phyloP scores from a whole-genome alignment of 2,888 invertebrate genomes.

The Neocrepidodera transversa region DNA sequence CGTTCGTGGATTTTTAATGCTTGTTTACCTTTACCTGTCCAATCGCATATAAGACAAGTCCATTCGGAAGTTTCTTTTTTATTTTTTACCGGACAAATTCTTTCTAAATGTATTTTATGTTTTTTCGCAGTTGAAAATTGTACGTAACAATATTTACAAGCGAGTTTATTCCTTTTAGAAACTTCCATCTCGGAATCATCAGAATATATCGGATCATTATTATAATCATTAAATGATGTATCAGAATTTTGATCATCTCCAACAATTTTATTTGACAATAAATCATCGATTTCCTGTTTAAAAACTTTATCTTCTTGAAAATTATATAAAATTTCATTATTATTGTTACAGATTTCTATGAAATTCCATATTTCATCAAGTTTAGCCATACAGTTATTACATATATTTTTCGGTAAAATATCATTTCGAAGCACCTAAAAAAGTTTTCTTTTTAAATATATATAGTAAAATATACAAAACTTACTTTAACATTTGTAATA shows the following conservation, averaged over 20 bases:
- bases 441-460: not conserved
- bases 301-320: slow-evolving; percentile 8
- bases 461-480: not conserved
- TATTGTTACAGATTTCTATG: slow-evolving; percentile 29
- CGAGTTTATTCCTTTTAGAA: slow-evolving; percentile 5
- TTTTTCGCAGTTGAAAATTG: slow-evolving; percentile 13
- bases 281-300: slow-evolving; percentile 5
- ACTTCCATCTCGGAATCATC: slow-evolving; percentile 7
- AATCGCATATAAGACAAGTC: slow-evolving; percentile 27
- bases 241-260: slow-evolving; percentile 13
- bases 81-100: slow-evolving; percentile 8
- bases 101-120: not conserved
- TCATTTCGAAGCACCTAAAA: slow-evolving; percentile 33
- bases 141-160: slow-evolving; percentile 12
- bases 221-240: slow-evolving; percentile 16
- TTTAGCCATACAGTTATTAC: slow-evolving; percentile 24
- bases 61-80: not conserved
- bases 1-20: slow-evolving; percentile 23
- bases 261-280: not conserved
- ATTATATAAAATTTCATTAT: slow-evolving; percentile 18
- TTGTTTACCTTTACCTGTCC: slow-evolving; percentile 21
- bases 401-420: slow-evolving; percentile 31
- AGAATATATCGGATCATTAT: slow-evolving; percentile 9
- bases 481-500: slow-evolving; percentile 29
- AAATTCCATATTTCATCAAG: slow-evolving; percentile 28